Percentiles rank a stretch among this genome's conserved stretches.
phyloP scores from a whole-genome alignment of 2,888 invertebrate species.

The Hybos culiciformis region DNA sequence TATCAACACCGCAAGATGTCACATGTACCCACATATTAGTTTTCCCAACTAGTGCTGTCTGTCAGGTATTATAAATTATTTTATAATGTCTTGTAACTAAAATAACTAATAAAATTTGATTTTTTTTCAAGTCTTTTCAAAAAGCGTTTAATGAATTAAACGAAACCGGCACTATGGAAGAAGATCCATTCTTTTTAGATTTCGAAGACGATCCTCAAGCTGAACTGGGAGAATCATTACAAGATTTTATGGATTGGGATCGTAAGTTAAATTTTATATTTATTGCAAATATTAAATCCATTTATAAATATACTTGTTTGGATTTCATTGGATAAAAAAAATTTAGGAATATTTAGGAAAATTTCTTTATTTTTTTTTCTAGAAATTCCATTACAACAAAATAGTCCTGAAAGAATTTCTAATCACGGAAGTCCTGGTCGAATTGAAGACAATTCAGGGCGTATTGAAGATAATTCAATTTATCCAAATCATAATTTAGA shows the following conservation, averaged over 20 bases:
- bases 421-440: constrained; percentile 42
- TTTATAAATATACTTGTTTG: too few relatives aligned
- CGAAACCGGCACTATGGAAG: constrained; percentile 36
- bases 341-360: background rate
- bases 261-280: constrained; percentile 21
- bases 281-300: too few relatives aligned
- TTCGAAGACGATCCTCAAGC: constrained; percentile 42
- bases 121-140: constrained; percentile 46
- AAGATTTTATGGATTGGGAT: constrained; percentile 60
- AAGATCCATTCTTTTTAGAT: constrained; percentile 52
- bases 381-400: constrained; percentile 36
- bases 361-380: constrained; percentile 8
- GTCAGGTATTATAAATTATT: constrained; percentile 48
- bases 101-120: background rate
- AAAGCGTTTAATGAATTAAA: constrained; percentile 53
- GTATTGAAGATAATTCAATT: constrained; percentile 40
- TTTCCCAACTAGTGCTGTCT: constrained; percentile 92
- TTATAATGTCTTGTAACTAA: background rate
- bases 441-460: constrained; percentile 35
- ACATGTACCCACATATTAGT: constrained; percentile 96
- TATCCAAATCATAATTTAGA: constrained; percentile 29
- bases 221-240: constrained; percentile 43
- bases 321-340: too few relatives aligned
- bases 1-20: constrained; percentile 92
- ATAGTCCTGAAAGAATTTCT: constrained; percentile 41